phyloP scores from a whole-genome alignment of 1,140 invertebrate species.

The Cyclargus thomasi region DNA sequence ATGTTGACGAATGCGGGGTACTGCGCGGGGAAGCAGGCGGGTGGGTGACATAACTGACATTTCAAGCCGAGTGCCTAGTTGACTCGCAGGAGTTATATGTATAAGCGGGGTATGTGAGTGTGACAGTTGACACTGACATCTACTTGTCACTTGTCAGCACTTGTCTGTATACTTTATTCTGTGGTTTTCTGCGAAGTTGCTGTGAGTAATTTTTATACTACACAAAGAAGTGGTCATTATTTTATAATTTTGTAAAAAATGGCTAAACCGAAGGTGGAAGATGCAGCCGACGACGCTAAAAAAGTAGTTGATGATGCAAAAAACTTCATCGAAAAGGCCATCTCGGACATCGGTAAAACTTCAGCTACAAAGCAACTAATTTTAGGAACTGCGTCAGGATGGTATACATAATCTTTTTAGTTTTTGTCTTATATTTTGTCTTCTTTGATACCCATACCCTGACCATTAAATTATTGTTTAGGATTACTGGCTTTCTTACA shows the following conservation, averaged over 20 bases:
- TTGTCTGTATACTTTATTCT: too few relatives aligned
- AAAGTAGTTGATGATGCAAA: conserved; percentile 81
- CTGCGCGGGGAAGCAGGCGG: too few relatives aligned
- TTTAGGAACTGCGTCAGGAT: conserved; percentile 91
- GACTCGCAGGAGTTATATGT: too few relatives aligned
- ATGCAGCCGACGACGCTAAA: conserved; percentile 71
- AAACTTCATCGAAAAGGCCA: conserved; percentile 81
- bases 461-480: conserved; percentile 49
- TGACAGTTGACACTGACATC: too few relatives aligned
- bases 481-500: conserved; percentile 91
- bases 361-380: conserved; percentile 91
- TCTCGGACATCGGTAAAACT: conserved; percentile 86
- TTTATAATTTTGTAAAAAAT: conserved; percentile 29
- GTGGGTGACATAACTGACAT: too few relatives aligned
- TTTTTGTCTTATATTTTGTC: conserved; percentile 16
- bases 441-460: conserved; percentile 24
- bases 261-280: conserved; percentile 59
- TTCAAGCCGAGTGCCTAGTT: too few relatives aligned
- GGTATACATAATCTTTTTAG: conserved; percentile 78
- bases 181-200: not conserved
- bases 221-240: not conserved
- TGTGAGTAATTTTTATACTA: not conserved
- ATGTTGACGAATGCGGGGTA: too few relatives aligned
- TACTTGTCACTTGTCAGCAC: too few relatives aligned
- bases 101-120: too few relatives aligned